Percentiles rank a stretch among this genome's conserved stretches.
phyloP scores from a whole-genome alignment of 2,113 vertebrate genomes.

The Pseudopipra pipra region DNA sequence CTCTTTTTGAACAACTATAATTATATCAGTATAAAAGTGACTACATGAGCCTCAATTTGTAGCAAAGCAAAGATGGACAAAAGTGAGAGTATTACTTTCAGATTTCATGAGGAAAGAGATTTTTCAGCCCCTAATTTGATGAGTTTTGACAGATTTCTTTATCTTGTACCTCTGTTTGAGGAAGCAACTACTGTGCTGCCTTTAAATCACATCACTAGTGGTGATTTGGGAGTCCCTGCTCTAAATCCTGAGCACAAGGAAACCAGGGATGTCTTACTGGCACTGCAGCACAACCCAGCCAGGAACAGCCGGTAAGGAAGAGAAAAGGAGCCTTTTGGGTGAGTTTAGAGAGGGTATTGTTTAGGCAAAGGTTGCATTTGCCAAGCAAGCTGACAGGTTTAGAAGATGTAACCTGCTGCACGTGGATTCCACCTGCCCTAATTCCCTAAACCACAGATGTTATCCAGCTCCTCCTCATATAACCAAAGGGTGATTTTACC shows the following conservation, averaged over 20 bases:
- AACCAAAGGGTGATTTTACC: background rate
- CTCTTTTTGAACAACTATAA: background rate
- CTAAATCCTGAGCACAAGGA: background rate
- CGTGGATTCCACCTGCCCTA: background rate
- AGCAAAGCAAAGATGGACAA: background rate
- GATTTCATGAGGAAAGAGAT: background rate
- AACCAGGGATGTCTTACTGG: background rate
- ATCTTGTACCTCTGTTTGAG: background rate
- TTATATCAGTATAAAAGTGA: background rate
- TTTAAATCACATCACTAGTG: background rate
- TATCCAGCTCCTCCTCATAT: fast-evolving
- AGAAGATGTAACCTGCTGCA: background rate
- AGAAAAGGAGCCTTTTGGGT: background rate
- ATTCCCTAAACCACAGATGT: background rate
- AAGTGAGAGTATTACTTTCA: background rate
- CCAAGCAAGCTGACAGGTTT: background rate
- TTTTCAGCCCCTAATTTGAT: background rate
- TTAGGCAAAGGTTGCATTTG: background rate
- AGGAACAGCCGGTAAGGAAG: background rate
- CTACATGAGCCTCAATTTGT: background rate
- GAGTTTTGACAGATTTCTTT: background rate
- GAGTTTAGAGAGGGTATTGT: background rate
- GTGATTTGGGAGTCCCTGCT: background rate
- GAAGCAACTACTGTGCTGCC: background rate
- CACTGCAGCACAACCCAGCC: background rate